Conservation (phyloP, 2,113 vertebrate genomes). For the Rhinoderma darwinii region DNA sequence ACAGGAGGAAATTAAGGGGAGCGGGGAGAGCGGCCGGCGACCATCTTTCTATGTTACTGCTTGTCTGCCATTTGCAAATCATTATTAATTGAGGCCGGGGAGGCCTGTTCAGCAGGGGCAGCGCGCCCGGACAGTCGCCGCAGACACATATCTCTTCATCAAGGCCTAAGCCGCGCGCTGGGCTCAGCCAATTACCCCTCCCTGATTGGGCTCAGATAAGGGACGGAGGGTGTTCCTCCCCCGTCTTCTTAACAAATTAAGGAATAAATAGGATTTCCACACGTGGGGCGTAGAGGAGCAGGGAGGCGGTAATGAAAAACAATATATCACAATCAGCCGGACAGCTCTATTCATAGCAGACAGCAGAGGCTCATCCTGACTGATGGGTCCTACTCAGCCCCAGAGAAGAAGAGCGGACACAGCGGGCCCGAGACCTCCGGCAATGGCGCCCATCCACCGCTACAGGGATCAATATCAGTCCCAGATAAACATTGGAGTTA, state of each 20-base stretch:
- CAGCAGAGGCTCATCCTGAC: conserved; percentile 83
- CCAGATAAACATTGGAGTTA: neutral
- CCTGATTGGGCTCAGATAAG: conserved; percentile 97
- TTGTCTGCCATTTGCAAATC: conserved; percentile 93
- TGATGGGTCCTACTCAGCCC: conserved; percentile 23
- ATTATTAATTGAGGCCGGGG: conserved; percentile 90
- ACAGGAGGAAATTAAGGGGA: conserved; percentile 83
- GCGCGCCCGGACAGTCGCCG: conserved; percentile 75
- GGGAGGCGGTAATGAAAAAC: conserved; percentile 99
- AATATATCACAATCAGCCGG: conserved; percentile 99
- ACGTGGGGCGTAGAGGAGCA: conserved; percentile 94
- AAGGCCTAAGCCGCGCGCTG: conserved; percentile 87
- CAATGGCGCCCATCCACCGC: too few relatives aligned
- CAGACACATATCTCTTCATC: conserved; percentile 98
- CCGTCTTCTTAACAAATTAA: conserved; percentile 93
- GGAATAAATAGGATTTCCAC: conserved; percentile 99
- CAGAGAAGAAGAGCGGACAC: neutral
- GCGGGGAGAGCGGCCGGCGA: conserved; percentile 75
- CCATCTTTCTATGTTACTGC: conserved; percentile 88
- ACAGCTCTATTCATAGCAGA: conserved; percentile 97
- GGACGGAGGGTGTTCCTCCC: conserved; percentile 77
- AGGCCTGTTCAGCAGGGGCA: conserved; percentile 77
- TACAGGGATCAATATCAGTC: neutral
- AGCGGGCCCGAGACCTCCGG: too few relatives aligned
- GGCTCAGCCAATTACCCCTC: conserved; percentile 96